Evolutionary conservation across 2,797 vertebrate genomes (phyloP).

Genomic region (Pogoniulus pusillus): DNA sequence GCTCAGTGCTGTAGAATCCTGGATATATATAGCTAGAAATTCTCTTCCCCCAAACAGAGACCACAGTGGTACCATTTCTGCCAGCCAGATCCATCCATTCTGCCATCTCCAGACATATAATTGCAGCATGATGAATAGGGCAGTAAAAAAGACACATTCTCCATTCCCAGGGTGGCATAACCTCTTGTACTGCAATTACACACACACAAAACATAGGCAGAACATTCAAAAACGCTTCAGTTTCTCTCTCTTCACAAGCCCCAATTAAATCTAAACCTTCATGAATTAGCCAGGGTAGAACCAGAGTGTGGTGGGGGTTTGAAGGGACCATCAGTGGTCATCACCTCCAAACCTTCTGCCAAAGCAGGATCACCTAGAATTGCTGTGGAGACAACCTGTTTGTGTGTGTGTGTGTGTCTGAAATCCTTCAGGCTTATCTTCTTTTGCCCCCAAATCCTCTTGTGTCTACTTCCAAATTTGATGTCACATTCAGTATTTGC

Average conservation of each 20-base stretch:
- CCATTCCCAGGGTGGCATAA: background rate
- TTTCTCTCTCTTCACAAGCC: background rate
- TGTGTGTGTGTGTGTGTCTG: no score
- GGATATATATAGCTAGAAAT: background rate
- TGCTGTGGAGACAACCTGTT: background rate
- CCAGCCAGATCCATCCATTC: background rate
- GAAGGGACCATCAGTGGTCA: no score
- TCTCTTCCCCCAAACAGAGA: background rate
- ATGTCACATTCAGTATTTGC: accelerated
- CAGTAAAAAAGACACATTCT: background rate
- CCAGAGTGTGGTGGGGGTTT: no score
- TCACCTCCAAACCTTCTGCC: no score
- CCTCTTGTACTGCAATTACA: background rate
- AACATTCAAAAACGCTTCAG: background rate
- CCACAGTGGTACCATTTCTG: no score
- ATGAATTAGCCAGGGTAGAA: background rate
- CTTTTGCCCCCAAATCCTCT: background rate
- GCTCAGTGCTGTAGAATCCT: background rate
- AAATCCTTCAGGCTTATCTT: background rate
- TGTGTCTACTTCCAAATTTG: background rate
- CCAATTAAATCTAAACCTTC: background rate
- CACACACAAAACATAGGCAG: background rate
- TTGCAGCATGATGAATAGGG: background rate
- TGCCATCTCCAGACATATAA: background rate
- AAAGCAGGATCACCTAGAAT: background rate